phyloP scores from a whole-genome alignment of 2,888 invertebrate species.

The Aphidius colemani region DNA sequence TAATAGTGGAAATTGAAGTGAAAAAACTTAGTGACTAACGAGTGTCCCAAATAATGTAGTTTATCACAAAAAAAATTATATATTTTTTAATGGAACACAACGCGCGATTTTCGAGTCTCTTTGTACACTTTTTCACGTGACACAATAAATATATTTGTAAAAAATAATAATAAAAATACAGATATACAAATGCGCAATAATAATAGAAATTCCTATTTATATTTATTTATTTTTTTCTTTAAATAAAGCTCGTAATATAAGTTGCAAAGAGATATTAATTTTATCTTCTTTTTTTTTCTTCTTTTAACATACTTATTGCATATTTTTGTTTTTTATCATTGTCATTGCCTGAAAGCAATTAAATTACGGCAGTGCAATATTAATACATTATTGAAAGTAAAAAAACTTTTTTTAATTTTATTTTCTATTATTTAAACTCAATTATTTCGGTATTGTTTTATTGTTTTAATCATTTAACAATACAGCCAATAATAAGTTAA shows the following conservation, averaged over 20 bases:
- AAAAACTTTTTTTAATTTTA: too few species aligned
- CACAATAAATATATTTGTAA: not conserved
- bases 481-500: too few species aligned
- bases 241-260: too few species aligned
- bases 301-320: constrained; percentile 4
- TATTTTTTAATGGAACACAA: constrained; percentile 17
- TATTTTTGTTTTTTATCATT: not conserved
- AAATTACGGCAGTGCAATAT: constrained; percentile 11
- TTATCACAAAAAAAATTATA: constrained; percentile 9
- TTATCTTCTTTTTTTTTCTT: constrained; percentile 10
- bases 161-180: constrained; percentile 7
- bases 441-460: too few species aligned
- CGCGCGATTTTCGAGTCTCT: not conserved
- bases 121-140: not conserved
- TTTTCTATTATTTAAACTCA: too few species aligned
- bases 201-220: constrained; percentile 7
- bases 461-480: too few species aligned
- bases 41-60: constrained; percentile 11
- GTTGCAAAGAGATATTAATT: constrained; percentile 5
- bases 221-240: constrained; percentile 20
- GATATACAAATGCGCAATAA: constrained; percentile 7
- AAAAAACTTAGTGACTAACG: constrained; percentile 16
- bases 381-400: not conserved
- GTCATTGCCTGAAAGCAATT: not conserved
- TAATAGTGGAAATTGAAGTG: constrained; percentile 16